Evolutionary conservation across 2,797 vertebrate genomes (phyloP), one percentile per base, ranked within the genome.

Genomic region (Sphaeramia orbicularis): DNA sequence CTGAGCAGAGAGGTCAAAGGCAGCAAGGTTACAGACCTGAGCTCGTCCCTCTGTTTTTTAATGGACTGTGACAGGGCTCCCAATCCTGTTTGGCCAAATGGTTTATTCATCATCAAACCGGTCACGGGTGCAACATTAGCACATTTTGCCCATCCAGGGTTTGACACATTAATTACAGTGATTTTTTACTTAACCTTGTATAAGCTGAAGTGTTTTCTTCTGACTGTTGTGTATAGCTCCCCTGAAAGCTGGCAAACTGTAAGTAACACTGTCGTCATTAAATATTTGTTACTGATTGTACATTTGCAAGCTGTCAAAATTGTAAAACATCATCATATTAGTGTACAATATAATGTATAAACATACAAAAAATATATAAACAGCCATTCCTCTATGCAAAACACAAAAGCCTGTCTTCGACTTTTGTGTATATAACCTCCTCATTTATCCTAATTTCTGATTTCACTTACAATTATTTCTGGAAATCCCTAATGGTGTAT

Each of bases 21-120:
- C 2, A 14, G 35, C 53, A 49, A 59, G 59, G 77, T 74, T 77
- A 76, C 74, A 88, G 80, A 86, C 60, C 66, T 48, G 44, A 65
- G 81, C 71, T 65, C 86, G 81, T 90, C 78, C 65, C 77, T 78
- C 54, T 57, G 75, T 73, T 65, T 71, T 86, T 78, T 88, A 94
- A 94, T 91, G 91, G 86, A 74, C 84, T 91, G 86, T 92, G 91
- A 92, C 91, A 80, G 68, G 27, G 56, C 89, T 93, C 93, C 90
- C 69, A 48, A 89, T 87, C 79, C 83, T 74, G 84, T 64, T 56
- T 24, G 50, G 37, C 80, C 87, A 65, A 92, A 92, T 90, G 92
- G 81, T 93, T 93, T 93, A 84, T 92, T 92, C 91, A 91, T 92
- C 87, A 91, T 74, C 40, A 42, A 62, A 48, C 73, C 57, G 59